Evolutionary conservation across 2,113 vertebrate genomes (phyloP).

Genomic region (Hiodon tergisus): DNA sequence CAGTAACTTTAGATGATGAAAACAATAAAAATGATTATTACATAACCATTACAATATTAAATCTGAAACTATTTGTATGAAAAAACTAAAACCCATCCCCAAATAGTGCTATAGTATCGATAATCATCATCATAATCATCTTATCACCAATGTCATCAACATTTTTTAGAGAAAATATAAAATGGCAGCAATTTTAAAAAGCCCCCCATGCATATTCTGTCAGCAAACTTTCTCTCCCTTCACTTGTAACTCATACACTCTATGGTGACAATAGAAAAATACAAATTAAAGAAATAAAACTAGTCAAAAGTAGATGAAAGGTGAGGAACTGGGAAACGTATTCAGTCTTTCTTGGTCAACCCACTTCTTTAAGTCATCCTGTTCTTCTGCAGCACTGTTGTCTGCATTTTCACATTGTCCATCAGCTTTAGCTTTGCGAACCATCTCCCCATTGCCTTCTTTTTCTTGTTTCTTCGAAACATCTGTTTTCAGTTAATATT

Average conservation of each 20-base stretch:
- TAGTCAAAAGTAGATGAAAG: conserved; percentile 35
- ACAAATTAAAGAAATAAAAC: conserved; percentile 53
- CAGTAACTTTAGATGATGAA: conserved; percentile 57
- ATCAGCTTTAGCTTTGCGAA: not conserved
- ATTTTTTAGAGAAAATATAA: conserved; percentile 33
- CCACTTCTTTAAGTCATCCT: not conserved
- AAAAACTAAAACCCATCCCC: conserved; percentile 45
- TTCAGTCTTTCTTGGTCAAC: conserved; percentile 53
- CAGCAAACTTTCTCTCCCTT: conserved; percentile 34
- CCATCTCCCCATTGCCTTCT: not conserved
- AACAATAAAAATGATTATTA: conserved; percentile 53
- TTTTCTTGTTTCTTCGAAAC: not conserved
- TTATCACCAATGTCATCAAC: conserved; percentile 22
- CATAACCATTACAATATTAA: conserved; percentile 54
- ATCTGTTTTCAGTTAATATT: not conserved
- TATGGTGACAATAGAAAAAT: conserved; percentile 65
- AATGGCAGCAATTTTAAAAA: conserved; percentile 24
- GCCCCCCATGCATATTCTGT: no score
- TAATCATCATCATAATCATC: conserved; percentile 44
- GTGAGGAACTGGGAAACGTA: conserved; percentile 51
- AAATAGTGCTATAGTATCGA: conserved; percentile 56
- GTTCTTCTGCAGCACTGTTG: not conserved
- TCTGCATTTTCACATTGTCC: not conserved
- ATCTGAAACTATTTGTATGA: conserved; percentile 60
- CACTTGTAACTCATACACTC: conserved; percentile 27